Evolutionary conservation across 2,797 vertebrate species (phyloP).

Genomic region (Sphaeramia orbicularis): DNA sequence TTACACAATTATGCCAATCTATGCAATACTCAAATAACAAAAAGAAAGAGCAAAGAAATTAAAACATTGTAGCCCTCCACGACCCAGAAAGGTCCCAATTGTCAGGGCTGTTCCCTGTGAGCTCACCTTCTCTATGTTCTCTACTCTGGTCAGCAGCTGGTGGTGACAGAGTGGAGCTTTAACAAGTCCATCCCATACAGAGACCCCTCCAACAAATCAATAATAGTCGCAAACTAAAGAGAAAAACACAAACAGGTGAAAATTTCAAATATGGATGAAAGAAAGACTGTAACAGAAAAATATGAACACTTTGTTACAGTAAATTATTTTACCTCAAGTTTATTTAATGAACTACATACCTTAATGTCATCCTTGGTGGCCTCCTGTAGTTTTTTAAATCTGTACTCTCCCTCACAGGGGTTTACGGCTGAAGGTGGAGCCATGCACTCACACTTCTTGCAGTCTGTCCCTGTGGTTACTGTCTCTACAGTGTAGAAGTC

Average conservation of each 20-base stretch:
- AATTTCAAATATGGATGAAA: neutral
- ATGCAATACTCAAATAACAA: too few relatives aligned
- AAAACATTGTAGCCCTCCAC: too few relatives aligned
- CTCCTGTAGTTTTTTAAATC: constrained; percentile 92
- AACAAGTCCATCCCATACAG: constrained; percentile 94
- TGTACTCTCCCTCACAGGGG: constrained; percentile 94
- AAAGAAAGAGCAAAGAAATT: too few relatives aligned
- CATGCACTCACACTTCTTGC: constrained; percentile 92
- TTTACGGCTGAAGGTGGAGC: constrained; percentile 94
- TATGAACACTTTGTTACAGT: neutral
- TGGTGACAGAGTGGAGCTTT: constrained; percentile 93
- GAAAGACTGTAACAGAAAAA: neutral
- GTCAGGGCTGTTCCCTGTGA: neutral
- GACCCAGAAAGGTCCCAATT: too few relatives aligned
- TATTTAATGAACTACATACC: constrained; percentile 76
- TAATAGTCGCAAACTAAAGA: constrained; percentile 89
- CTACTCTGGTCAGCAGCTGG: constrained; percentile 90
- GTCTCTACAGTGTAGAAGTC: constrained; percentile 94
- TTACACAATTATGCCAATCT: too few relatives aligned
- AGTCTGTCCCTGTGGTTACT: constrained; percentile 90
- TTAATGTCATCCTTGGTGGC: constrained; percentile 89
- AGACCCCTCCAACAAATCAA: constrained; percentile 92
- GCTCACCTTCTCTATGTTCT: constrained; percentile 92
- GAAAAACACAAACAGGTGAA: neutral
- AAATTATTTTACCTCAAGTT: neutral